Percentiles rank a stretch among this genome's conserved stretches.
These are phyloP conservation scores for Hylia prasina DNA, from an alignment of 2,113 vertebrate genomes.

Conservation along the genomic window DNA sequence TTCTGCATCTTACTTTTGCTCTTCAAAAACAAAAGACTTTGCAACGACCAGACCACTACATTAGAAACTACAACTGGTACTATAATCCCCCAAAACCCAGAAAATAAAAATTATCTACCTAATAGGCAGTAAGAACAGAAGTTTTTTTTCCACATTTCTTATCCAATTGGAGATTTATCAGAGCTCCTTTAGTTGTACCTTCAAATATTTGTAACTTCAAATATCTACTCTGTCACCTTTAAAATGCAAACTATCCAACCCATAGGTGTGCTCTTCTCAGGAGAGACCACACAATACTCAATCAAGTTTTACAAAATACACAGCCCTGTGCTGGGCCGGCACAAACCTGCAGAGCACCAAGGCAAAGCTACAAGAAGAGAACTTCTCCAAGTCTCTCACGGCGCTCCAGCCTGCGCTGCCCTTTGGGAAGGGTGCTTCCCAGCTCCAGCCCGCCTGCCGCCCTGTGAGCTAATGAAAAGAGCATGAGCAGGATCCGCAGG, in stretches of 20 bases:
- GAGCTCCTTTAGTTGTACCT: neutral
- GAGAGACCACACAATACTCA: neutral
- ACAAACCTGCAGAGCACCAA: neutral
- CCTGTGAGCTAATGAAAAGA: neutral
- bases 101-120: neutral
- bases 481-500: neutral
- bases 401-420: neutral
- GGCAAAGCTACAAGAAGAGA: neutral
- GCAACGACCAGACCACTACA: neutral
- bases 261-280: neutral
- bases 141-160: neutral
- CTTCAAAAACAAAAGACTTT: neutral
- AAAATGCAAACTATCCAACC: neutral
- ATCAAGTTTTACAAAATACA: neutral
- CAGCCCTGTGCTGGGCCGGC: accelerated
- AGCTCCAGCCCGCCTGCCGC: accelerated
- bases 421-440: neutral
- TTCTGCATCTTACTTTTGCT: neutral
- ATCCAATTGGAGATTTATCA: neutral
- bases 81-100: neutral
- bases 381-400: accelerated
- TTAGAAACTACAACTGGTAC: neutral
- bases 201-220: too few species aligned
- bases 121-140: neutral
- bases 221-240: neutral